Base-by-base conservation (phyloP, 2,113 vertebrate species). In the Herpetotheres cachinnans region DNA sequence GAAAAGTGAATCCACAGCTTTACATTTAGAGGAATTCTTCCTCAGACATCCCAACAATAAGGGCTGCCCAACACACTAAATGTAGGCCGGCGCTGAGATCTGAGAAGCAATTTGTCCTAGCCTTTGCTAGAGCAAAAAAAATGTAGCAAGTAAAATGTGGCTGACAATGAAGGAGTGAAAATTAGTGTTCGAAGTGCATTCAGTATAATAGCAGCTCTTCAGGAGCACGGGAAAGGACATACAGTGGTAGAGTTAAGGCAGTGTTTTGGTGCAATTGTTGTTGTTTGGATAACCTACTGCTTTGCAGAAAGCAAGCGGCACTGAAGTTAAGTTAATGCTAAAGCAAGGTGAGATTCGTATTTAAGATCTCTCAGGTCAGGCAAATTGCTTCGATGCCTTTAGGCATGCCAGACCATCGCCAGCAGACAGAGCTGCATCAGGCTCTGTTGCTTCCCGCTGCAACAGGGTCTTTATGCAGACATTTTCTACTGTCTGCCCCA, bases 181-280 rank as follows among this genome's bases (percentile, higher is more conserved):
- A 40, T n/a, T 15, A 38, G 3, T 5, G 7, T 18, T 86, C 6
- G 22, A 42, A 49, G 11, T 4, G 5, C 3, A 0, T n/a, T 49
- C 16, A 25, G 38, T 24, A 5, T 7, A 24, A 29, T 4, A 63
- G 24, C 16, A 67, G 26, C 7, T 82, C 49, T 69, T 62, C 40
- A 61, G 7, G 21, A 76, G 8, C 16, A 27, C 7, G 2, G 46
- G 47, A n/a, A 84, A 84, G 17, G 36, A 19, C 30, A 54, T 18
- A 10, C 3, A 50, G 42, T 19, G 27, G 49, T 66, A 40, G n/a
- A 62, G 5, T 16, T 38, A 65, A 19, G 29, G 8, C 17, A 72
- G 11, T 1, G 6, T 44, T 92, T 78, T 9, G 12, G 4, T 47
- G 19, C 55, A 59, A 32, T n/a, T 7, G 3, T 8, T 46, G 21